Conservation (phyloP, 2,888 invertebrate genomes). For the Dysmachus trigonus region DNA sequence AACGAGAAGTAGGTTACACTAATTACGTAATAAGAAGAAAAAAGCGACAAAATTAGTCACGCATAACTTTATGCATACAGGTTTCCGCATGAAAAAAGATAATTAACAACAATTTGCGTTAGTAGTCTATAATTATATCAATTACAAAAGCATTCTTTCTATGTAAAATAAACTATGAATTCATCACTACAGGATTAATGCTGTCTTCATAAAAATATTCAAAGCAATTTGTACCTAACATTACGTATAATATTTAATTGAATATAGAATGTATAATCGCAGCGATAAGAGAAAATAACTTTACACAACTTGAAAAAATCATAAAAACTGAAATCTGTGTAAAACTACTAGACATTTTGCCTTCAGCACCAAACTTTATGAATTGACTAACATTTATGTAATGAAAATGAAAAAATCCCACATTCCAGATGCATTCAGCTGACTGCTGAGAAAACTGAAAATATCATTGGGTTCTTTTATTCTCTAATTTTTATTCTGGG, state of each 20-base stretch:
- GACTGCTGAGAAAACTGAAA: too few relatives aligned
- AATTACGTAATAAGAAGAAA: neutral
- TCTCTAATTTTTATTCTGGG: too few relatives aligned
- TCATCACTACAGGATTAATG: neutral
- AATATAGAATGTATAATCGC: neutral
- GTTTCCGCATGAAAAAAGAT: neutral
- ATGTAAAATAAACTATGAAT: neutral
- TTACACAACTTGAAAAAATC: neutral
- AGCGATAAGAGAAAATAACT: neutral
- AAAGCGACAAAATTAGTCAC: neutral
- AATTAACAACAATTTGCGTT: neutral
- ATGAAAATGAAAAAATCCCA: too few relatives aligned
- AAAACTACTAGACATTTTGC: too few relatives aligned
- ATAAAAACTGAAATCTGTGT: too few relatives aligned
- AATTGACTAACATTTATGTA: too few relatives aligned
- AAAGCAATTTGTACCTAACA: neutral
- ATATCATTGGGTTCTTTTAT: too few relatives aligned
- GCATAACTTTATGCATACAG: neutral
- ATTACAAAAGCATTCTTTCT: neutral
- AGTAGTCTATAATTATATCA: neutral
- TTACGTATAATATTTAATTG: neutral
- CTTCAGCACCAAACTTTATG: too few relatives aligned
- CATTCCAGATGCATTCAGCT: too few relatives aligned
- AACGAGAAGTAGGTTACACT: neutral
- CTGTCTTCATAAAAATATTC: neutral